Evolutionary conservation across 2,113 vertebrate genomes (phyloP).

Genomic region (Chlorodrepanis virens): DNA sequence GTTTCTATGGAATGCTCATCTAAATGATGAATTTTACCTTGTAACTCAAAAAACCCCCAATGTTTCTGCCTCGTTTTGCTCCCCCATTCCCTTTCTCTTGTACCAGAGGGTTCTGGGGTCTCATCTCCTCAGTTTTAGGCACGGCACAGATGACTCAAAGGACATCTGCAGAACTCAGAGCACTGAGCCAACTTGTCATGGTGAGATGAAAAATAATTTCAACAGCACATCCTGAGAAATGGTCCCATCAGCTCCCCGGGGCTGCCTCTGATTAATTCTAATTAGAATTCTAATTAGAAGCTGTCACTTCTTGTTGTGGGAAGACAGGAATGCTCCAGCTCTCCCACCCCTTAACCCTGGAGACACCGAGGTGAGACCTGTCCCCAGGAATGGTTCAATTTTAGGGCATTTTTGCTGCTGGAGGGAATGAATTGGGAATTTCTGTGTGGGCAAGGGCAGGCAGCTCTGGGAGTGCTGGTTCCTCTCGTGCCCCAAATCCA

Average conservation of each 20-base stretch:
- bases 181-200: neutral
- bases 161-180: neutral
- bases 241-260: neutral
- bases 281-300: slow-evolving; percentile 39
- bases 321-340: neutral
- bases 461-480: neutral
- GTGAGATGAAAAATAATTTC: neutral
- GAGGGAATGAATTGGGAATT: neutral
- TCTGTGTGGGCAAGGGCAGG: neutral
- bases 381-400: neutral
- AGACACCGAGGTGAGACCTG: neutral
- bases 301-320: slow-evolving; percentile 12
- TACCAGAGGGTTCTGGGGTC: neutral
- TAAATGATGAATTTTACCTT: neutral
- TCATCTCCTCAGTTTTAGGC: neutral
- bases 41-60: neutral
- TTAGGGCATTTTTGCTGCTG: neutral
- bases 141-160: neutral
- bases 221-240: neutral
- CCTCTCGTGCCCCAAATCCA: fast-evolving
- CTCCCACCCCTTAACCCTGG: neutral
- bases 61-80: neutral
- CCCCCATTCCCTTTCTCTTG: neutral
- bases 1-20: neutral
- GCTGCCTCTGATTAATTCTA: slow-evolving; percentile 9